Evolutionary conservation across 2,113 vertebrate species (phyloP).

Genomic region (Bufo bufo): DNA sequence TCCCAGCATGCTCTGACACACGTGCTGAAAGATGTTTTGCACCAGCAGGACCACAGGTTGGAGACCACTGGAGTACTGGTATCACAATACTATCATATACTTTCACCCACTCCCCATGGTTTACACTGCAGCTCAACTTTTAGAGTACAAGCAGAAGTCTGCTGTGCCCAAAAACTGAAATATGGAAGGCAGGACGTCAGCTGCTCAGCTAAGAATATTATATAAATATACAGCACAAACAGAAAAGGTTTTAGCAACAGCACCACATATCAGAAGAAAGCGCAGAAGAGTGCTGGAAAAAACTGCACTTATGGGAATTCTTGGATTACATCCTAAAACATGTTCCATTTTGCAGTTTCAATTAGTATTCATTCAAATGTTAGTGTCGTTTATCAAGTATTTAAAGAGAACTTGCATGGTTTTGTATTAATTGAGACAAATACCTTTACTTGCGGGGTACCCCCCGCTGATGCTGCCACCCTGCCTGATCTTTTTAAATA

Average conservation of each 20-base stretch:
- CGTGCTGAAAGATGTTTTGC: no score
- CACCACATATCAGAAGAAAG: background rate
- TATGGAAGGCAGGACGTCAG: background rate
- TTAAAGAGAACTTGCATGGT: no score
- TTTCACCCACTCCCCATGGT: background rate
- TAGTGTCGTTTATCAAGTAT: no score
- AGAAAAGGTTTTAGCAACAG: background rate
- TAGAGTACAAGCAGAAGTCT: background rate
- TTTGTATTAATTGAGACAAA: no score
- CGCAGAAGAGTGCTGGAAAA: background rate
- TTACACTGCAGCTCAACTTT: background rate
- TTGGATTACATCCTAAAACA: slow-evolving; percentile 34
- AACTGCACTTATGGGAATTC: slow-evolving; percentile 69
- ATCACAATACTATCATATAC: background rate
- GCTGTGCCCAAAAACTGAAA: background rate
- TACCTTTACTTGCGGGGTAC: no score
- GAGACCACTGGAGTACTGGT: no score
- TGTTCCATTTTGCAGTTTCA: background rate
- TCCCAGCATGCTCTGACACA: no score
- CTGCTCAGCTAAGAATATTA: no score
- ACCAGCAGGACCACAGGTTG: no score
- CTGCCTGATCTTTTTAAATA: no score
- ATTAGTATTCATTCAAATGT: background rate
- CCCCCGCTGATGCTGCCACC: no score
- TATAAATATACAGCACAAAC: background rate